These are phyloP conservation scores for Andrena praecox DNA, from an alignment of 2,888 invertebrate genomes.

Conservation along the genomic window DNA sequence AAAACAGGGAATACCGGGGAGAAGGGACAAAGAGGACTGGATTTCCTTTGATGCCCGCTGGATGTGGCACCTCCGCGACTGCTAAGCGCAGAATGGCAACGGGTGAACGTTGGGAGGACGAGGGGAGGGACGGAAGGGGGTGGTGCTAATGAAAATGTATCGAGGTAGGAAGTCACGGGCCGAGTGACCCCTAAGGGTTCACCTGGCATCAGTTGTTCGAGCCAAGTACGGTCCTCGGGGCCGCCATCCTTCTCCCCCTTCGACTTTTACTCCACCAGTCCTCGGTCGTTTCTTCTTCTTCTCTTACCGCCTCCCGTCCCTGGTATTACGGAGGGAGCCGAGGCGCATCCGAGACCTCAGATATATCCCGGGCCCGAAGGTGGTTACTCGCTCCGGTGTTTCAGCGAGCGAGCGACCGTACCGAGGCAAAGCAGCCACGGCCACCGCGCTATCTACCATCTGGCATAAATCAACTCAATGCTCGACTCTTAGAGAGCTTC, in stretches of 20 bases:
- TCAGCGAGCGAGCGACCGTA: slow-evolving; percentile 66
- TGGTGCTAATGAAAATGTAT: slow-evolving; percentile 78
- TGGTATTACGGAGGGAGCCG: slow-evolving; percentile 62
- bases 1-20: not conserved
- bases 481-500: slow-evolving; percentile 80
- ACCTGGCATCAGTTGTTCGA: slow-evolving; percentile 59
- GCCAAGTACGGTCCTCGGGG: slow-evolving; percentile 55
- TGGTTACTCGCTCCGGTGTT: slow-evolving; percentile 66
- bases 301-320: slow-evolving; percentile 38
- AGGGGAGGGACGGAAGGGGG: not conserved
- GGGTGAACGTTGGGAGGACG: slow-evolving; percentile 14
- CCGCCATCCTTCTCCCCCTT: slow-evolving; percentile 39
- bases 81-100: slow-evolving; percentile 30
- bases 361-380: slow-evolving; percentile 69
- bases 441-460: slow-evolving; percentile 81
- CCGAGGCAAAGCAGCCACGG: slow-evolving; percentile 77
- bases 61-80: slow-evolving; percentile 37
- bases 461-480: slow-evolving; percentile 84
- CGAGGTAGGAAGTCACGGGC: slow-evolving; percentile 71
- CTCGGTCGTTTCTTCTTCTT: slow-evolving; percentile 41
- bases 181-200: slow-evolving; percentile 65
- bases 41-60: slow-evolving; percentile 49
- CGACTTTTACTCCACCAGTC: slow-evolving; percentile 27
- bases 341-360: slow-evolving; percentile 64
- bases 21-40: slow-evolving; percentile 11